These are phyloP conservation scores for Polydrusus cervinus DNA, from an alignment of 2,888 invertebrate genomes.

Conservation along the genomic window DNA sequence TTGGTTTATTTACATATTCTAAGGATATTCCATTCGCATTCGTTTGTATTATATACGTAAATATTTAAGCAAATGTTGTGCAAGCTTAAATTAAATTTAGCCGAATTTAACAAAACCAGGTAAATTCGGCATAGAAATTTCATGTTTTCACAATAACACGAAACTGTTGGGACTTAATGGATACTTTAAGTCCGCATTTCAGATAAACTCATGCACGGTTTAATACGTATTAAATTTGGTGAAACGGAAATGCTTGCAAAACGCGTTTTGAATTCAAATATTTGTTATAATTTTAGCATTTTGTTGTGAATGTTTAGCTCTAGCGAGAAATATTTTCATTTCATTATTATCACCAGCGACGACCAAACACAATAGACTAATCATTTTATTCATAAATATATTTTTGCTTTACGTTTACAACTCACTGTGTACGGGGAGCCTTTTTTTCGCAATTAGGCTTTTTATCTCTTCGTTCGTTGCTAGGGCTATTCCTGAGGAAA, in stretches of 20 bases:
- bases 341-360: too few species aligned
- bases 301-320: not conserved
- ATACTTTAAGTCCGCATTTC: conserved; percentile 1
- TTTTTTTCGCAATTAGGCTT: too few species aligned
- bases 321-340: too few species aligned
- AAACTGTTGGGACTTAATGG: conserved; percentile 15
- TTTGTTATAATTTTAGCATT: not conserved
- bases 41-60: not conserved
- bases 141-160: conserved; percentile 16
- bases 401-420: too few species aligned
- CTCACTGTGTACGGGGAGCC: too few species aligned
- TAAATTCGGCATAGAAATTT: conserved; percentile 16
- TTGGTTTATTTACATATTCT: too few species aligned
- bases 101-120: conserved; percentile 8
- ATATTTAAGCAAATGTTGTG: not conserved
- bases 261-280: not conserved
- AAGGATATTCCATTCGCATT: too few species aligned
- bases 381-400: too few species aligned
- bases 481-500: too few species aligned
- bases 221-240: conserved; percentile 17
- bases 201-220: conserved; percentile 1
- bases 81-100: conserved; percentile 10
- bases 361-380: too few species aligned
- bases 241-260: conserved; percentile 10
- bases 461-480: too few species aligned